Evolutionary conservation across 2,797 vertebrate genomes (phyloP).

Genomic region (Lindbergichthys nudifrons): DNA sequence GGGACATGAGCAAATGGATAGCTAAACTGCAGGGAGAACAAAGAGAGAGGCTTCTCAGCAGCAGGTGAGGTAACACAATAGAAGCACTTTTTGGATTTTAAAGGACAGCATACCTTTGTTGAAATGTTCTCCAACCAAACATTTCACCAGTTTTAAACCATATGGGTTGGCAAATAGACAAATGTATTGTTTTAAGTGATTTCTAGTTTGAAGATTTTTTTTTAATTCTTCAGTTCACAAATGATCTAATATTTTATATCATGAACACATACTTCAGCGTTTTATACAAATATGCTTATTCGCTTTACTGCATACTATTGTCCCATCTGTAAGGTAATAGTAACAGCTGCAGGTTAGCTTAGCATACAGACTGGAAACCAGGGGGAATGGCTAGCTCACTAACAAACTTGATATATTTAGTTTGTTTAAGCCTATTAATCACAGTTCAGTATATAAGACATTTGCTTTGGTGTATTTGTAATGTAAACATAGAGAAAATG

Average conservation of each 20-base stretch:
- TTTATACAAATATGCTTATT: neutral
- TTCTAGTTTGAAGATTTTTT: neutral
- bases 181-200: neutral
- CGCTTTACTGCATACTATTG: neutral
- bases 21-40: conserved; percentile 35
- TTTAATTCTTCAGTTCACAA: neutral
- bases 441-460: no score
- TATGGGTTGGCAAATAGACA: neutral
- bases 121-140: neutral
- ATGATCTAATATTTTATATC: neutral
- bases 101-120: neutral
- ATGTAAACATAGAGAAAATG: no score
- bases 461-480: no score
- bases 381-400: neutral
- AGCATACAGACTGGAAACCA: neutral
- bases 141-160: neutral
- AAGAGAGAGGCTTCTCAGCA: conserved; percentile 12
- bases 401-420: neutral
- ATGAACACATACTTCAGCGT: neutral
- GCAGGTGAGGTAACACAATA: conserved; percentile 7
- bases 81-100: conserved; percentile 2
- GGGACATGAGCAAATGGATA: conserved; percentile 45
- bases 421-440: neutral
- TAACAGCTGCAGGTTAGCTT: neutral
- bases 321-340: neutral